phyloP scores from a whole-genome alignment of 2,113 vertebrate genomes.

The Calypte anna region DNA sequence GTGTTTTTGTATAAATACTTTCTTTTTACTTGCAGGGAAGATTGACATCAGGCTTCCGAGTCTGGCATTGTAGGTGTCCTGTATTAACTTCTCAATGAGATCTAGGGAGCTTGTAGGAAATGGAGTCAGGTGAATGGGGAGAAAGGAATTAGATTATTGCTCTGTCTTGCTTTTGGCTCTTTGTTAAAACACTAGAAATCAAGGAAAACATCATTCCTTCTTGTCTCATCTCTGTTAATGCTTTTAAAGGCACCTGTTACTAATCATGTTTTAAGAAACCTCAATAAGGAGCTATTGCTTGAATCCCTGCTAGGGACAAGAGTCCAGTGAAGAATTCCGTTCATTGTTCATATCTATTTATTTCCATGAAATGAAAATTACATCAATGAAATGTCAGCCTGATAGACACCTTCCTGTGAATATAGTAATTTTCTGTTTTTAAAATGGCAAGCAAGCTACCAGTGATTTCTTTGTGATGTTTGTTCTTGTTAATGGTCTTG shows the following conservation, averaged over 20 bases:
- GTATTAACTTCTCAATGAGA: rapidly evolving
- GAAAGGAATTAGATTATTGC: neutral
- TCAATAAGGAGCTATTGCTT: neutral
- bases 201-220: neutral
- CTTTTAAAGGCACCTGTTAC: neutral
- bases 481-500: neutral
- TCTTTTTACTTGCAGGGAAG: neutral
- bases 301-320: neutral
- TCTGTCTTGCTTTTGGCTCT: neutral
- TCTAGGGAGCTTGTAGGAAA: neutral
- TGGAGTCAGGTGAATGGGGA: neutral
- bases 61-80: neutral
- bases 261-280: neutral
- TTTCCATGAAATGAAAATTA: neutral
- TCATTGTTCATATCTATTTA: neutral
- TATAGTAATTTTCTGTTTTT: neutral
- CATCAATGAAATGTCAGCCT: neutral
- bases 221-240: neutral
- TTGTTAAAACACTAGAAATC: neutral
- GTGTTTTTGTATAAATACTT: neutral
- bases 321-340: neutral
- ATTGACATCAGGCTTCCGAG: neutral
- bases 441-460: neutral
- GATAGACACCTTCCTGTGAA: neutral
- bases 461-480: neutral